Percentiles rank a stretch among this genome's conserved stretches.
Conservation (phyloP, 2,888 invertebrate species). For the Drosophila borborema region DNA sequence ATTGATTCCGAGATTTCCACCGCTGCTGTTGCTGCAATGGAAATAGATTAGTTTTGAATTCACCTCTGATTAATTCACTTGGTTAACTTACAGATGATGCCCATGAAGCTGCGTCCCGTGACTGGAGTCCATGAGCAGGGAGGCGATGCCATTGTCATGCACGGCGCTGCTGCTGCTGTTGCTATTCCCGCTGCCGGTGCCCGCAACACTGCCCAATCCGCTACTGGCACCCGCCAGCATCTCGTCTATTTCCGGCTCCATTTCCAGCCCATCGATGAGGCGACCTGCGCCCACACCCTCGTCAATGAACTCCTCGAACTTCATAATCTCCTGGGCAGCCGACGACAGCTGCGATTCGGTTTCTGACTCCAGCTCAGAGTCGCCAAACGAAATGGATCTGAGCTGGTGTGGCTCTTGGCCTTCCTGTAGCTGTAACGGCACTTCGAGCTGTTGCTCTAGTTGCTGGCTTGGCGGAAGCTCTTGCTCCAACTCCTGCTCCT, state of each 20-base stretch:
- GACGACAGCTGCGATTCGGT: constrained; percentile 82
- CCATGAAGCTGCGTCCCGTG: constrained; percentile 51
- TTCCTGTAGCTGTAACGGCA: constrained; percentile 41
- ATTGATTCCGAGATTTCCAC: constrained; percentile 79
- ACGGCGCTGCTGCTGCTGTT: constrained; percentile 66
- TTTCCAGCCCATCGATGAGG: constrained; percentile 81
- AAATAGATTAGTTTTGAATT: neutral
- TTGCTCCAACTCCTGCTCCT: neutral
- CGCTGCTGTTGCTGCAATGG: constrained; percentile 47
- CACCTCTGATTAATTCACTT: neutral
- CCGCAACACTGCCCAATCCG: constrained; percentile 66
- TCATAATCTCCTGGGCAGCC: constrained; percentile 82
- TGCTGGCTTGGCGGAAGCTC: constrained; percentile 20
- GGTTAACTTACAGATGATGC: constrained; percentile 65
- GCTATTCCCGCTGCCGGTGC: constrained; percentile 64
- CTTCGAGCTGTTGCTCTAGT: constrained; percentile 40
- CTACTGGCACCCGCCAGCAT: constrained; percentile 65
- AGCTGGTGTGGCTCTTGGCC: constrained; percentile 46
- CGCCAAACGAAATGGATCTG: constrained; percentile 72
- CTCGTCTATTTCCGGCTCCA: constrained; percentile 82
- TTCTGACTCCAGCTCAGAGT: constrained; percentile 82
- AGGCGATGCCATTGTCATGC: constrained; percentile 60
- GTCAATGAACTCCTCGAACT: constrained; percentile 82
- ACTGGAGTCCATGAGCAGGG: constrained; percentile 61
- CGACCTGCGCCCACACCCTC: constrained; percentile 81